phyloP scores from a whole-genome alignment of 2,888 invertebrate genomes.

The Hemaris fuciformis region DNA sequence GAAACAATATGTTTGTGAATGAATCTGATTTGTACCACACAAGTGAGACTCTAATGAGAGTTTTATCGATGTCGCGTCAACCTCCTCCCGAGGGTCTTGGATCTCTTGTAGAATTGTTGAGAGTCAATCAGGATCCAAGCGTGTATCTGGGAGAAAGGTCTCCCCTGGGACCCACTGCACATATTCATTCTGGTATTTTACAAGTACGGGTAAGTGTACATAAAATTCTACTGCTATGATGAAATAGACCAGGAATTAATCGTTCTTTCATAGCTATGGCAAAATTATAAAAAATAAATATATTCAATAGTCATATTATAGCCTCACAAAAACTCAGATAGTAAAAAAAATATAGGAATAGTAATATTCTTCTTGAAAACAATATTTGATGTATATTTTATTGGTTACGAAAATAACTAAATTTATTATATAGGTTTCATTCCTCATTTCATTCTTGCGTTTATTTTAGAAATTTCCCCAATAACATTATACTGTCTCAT shows the following conservation, averaged over 20 bases:
- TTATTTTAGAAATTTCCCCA: too few relatives aligned
- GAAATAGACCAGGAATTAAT: not conserved
- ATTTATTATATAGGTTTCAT: too few relatives aligned
- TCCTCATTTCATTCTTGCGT: too few relatives aligned
- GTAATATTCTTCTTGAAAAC: too few relatives aligned
- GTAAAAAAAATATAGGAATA: too few relatives aligned
- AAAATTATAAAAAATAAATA: too few relatives aligned
- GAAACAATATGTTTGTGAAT: conserved; percentile 87
- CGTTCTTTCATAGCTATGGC: not conserved
- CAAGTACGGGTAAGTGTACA: conserved; percentile 85
- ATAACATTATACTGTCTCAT: too few relatives aligned
- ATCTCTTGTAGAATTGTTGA: conserved; percentile 89
- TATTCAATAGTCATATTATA: too few relatives aligned
- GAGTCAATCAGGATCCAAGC: conserved; percentile 86
- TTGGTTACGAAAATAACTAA: too few relatives aligned
- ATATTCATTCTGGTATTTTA: conserved; percentile 95
- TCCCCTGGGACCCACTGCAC: conserved; percentile 90
- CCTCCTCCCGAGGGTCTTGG: conserved; percentile 92
- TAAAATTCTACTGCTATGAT: not conserved
- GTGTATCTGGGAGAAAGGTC: conserved; percentile 89
- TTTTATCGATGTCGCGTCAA: conserved; percentile 87
- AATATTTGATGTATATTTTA: too few relatives aligned
- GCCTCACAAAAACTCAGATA: too few relatives aligned
- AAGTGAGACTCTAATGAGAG: conserved; percentile 90
- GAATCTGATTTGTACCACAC: conserved; percentile 94